These are phyloP conservation scores for Synergus umbraculus DNA, from an alignment of 2,888 invertebrate genomes.

Conservation along the genomic window DNA sequence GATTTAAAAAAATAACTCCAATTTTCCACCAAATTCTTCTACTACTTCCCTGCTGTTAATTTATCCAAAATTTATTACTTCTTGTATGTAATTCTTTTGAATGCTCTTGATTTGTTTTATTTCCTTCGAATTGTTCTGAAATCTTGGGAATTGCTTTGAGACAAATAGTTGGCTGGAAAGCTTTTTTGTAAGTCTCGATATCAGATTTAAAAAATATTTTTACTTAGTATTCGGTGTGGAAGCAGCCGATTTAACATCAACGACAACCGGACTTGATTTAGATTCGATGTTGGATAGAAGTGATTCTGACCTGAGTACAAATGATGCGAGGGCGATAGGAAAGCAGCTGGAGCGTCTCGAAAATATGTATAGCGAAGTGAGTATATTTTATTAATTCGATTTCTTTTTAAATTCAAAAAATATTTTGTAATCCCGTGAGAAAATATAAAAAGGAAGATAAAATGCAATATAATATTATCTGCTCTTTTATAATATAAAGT, in stretches of 20 bases:
- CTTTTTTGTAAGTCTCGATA: background rate
- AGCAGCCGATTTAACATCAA: slow-evolving; percentile 87
- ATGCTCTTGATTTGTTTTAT: no score
- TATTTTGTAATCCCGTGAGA: background rate
- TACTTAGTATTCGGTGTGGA: slow-evolving; percentile 84
- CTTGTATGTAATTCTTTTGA: no score
- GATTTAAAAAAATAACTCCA: background rate
- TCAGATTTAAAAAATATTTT: background rate
- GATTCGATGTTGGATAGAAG: slow-evolving; percentile 89
- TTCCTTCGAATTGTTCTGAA: no score
- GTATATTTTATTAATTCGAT: slow-evolving; percentile 27
- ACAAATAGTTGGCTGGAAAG: background rate
- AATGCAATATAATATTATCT: no score
- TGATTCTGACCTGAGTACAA: slow-evolving; percentile 87
- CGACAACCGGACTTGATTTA: slow-evolving; percentile 87
- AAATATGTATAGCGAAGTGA: slow-evolving; percentile 92
- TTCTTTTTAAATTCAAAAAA: background rate
- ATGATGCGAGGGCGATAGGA: slow-evolving; percentile 87
- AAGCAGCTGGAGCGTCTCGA: slow-evolving; percentile 90
- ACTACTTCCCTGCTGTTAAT: background rate
- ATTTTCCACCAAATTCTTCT: background rate
- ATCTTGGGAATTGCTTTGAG: background rate
- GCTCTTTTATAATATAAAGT: background rate
- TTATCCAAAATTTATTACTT: background rate
- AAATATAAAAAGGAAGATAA: no score